phyloP scores from a whole-genome alignment of 2,113 vertebrate genomes.

The Aptenodytes patagonicus region DNA sequence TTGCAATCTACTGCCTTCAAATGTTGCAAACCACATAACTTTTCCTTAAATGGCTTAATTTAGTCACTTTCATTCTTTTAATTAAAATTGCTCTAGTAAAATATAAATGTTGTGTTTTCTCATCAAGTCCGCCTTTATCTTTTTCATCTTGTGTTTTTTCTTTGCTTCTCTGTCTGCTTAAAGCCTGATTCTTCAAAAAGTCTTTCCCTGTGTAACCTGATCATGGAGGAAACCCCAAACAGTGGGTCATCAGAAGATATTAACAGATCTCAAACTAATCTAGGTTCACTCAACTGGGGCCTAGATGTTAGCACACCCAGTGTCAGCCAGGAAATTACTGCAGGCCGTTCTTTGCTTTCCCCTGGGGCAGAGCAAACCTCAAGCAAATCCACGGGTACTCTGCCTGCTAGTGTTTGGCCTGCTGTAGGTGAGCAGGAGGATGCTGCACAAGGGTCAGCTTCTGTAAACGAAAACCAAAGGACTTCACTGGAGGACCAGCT shows the following conservation, averaged over 20 bases:
- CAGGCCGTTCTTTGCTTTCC: slow-evolving; percentile 41
- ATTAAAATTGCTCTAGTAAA: slow-evolving; percentile 27
- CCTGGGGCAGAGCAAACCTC: slow-evolving; percentile 59
- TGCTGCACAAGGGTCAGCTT: slow-evolving; percentile 39
- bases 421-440: slow-evolving; percentile 51
- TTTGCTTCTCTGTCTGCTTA: slow-evolving; percentile 78
- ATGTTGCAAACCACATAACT: slow-evolving; percentile 2
- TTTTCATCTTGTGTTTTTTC: slow-evolving; percentile 78
- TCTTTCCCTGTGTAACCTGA: slow-evolving; percentile 81
- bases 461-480: slow-evolving; percentile 48
- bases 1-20: neutral
- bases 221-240: slow-evolving; percentile 76
- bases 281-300: slow-evolving; percentile 81
- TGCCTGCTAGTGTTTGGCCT: slow-evolving; percentile 44
- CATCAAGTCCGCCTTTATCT: slow-evolving; percentile 72
- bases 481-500: slow-evolving; percentile 54
- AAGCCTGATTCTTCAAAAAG: slow-evolving; percentile 85
- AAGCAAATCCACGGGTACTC: neutral
- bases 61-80: slow-evolving; percentile 49
- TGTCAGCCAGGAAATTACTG: slow-evolving; percentile 70
- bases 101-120: slow-evolving; percentile 70
- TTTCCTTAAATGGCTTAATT: slow-evolving; percentile 42
- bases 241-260: slow-evolving; percentile 74
- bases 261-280: slow-evolving; percentile 72
- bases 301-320: slow-evolving; percentile 79